phyloP scores from a whole-genome alignment of 2,888 invertebrate genomes.

The Cheilosia urbana region DNA sequence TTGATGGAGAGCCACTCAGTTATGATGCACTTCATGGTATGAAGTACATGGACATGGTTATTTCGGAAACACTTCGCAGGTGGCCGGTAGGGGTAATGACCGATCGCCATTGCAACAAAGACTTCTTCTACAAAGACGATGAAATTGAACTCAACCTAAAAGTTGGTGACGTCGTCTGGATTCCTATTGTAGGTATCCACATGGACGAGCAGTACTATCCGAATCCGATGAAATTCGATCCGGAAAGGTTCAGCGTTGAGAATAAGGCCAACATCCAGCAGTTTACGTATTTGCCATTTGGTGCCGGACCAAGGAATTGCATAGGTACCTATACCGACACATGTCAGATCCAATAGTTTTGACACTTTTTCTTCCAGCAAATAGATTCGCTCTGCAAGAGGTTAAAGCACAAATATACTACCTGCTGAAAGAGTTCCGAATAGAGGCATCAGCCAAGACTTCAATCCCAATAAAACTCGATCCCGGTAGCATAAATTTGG shows the following conservation, averaged over 20 bases:
- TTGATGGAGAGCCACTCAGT: slow-evolving; percentile 84
- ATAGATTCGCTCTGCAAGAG: slow-evolving; percentile 82
- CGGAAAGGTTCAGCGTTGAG: slow-evolving; percentile 86
- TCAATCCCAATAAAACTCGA: slow-evolving; percentile 78
- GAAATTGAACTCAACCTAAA: slow-evolving; percentile 79
- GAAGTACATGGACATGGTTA: slow-evolving; percentile 86
- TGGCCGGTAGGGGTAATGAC: slow-evolving; percentile 84
- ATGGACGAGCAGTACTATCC: slow-evolving; percentile 85
- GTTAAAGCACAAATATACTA: slow-evolving; percentile 81
- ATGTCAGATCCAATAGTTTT: neutral
- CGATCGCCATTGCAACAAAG: slow-evolving; percentile 85
- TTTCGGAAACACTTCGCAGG: slow-evolving; percentile 85
- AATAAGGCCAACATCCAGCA: slow-evolving; percentile 85
- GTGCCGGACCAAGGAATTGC: slow-evolving; percentile 86
- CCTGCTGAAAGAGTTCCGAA: slow-evolving; percentile 79
- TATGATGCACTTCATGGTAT: slow-evolving; percentile 86
- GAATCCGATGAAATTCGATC: slow-evolving; percentile 86
- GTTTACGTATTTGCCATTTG: slow-evolving; percentile 85
- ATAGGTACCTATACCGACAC: slow-evolving; percentile 85
- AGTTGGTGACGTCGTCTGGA: slow-evolving; percentile 78
- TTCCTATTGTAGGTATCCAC: slow-evolving; percentile 84
- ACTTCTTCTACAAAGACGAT: slow-evolving; percentile 82
- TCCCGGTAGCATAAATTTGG: slow-evolving; percentile 77
- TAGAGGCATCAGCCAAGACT: slow-evolving; percentile 79
- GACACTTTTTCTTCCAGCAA: slow-evolving; percentile 76